Base-by-base conservation (phyloP, 2,888 invertebrate genomes). In the Diarsia rubi region DNA sequence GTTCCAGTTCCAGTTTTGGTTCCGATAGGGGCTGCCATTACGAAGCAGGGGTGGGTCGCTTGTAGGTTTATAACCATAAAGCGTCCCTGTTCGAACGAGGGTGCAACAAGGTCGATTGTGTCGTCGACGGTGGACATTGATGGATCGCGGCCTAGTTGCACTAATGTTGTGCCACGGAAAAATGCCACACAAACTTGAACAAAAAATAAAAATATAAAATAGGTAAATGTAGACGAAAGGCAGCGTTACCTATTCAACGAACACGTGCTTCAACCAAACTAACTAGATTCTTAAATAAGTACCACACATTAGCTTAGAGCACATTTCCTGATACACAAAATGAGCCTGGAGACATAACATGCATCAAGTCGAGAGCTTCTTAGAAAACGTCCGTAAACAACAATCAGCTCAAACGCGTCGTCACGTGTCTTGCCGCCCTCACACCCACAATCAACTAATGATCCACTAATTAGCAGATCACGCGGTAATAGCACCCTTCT, bases 391-490 rank as follows among this genome's bases (percentile, higher is more conserved):
- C 45, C n/a, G 60, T 68, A 59, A 67, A 69, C 83, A 63, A 63
- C 45, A 71, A 57, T 81, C 27, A 62, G 44, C 44, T 19, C 60
- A 21, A 49, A 44, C 19, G 19, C 27, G 21, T 60, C 11, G 37
- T n/a, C 80, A 83, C 80, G 80, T 80, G 79, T 76, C 66, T 19
- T 24, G 31, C 47, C 52, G 6, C 19, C 19, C 60, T 45, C 62
- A 11, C 21, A 49, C 37, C 52, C 49, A 45, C 49, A 8, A 82
- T 79, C 65, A 67, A 62, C 79, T 62, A 59, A 63, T 69, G 66
- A 66, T 27, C 42, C n/a, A 45, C 42, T 80, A 69, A 77, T 68
- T 45, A 69, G 65, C 57, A 62, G 60, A 14, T 2, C 8, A 44
- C 16, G 12, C 42, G 16, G 19, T 77, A 70, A 63, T 19, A 52